Conservation (phyloP, 2,888 invertebrate species). For the Ectropis crepuscularia region DNA sequence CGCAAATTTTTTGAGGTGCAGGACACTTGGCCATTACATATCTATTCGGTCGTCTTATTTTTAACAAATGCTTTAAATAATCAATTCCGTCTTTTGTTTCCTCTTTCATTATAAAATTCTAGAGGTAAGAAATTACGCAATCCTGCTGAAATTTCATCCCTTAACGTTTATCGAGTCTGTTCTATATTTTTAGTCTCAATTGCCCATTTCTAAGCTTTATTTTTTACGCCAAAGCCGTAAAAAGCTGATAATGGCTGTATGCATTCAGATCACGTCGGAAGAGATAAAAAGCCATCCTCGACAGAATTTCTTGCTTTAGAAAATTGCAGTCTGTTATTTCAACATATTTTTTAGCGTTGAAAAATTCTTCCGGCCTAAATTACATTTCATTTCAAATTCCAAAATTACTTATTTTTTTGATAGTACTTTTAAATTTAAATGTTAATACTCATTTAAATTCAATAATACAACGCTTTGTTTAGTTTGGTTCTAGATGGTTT, state of each 20-base stretch:
- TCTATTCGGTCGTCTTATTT: too few relatives aligned
- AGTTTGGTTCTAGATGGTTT: too few relatives aligned
- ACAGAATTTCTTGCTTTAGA: conserved; percentile 18
- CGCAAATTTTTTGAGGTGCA: too few relatives aligned
- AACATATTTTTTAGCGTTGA: background rate
- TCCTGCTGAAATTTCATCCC: background rate
- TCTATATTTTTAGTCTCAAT: conserved; percentile 7
- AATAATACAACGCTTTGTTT: too few relatives aligned
- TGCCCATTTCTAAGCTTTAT: conserved; percentile 11
- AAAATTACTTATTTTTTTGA: too few relatives aligned
- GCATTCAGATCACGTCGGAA: conserved; percentile 30
- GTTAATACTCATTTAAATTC: too few relatives aligned
- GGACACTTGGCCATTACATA: too few relatives aligned
- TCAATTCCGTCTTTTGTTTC: background rate
- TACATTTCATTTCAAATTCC: background rate
- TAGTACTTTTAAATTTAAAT: too few relatives aligned
- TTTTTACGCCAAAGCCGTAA: conserved; percentile 21
- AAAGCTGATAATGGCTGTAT: conserved; percentile 19
- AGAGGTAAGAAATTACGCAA: background rate
- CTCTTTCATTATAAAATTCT: background rate
- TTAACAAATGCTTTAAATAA: too few relatives aligned
- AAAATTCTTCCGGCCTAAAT: background rate
- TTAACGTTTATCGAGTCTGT: background rate
- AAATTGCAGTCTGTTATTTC: conserved; percentile 19
- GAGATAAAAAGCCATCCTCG: conserved; percentile 25